A percentile compares a stretch with the other conserved stretches of the same genome.
Evolutionary conservation across 2,797 vertebrate species (phyloP).

Genomic region (Pterois miles): DNA sequence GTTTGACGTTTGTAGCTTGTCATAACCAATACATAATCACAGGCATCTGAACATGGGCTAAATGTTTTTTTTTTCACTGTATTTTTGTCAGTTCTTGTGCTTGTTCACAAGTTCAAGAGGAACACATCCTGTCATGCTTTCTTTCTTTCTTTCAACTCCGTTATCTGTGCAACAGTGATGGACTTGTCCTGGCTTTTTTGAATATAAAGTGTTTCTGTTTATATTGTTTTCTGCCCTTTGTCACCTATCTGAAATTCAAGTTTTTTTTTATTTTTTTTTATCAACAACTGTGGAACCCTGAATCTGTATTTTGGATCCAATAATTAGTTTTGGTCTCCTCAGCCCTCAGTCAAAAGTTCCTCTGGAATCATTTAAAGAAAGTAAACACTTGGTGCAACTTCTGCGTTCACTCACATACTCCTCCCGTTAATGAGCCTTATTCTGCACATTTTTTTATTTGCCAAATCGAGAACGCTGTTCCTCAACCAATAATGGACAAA

Average conservation of each 20-base stretch:
- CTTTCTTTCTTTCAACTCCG: neutral
- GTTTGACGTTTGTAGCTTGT: slow-evolving; percentile 27
- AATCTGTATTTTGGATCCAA: slow-evolving; percentile 29
- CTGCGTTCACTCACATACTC: slow-evolving; percentile 17
- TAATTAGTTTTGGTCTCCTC: slow-evolving; percentile 16
- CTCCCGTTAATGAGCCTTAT: slow-evolving; percentile 29
- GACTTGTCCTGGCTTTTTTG: slow-evolving; percentile 18
- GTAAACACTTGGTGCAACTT: slow-evolving; percentile 2
- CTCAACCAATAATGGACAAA: slow-evolving; percentile 55
- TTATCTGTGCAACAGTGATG: slow-evolving; percentile 12
- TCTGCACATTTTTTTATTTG: slow-evolving; percentile 49
- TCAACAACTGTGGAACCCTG: slow-evolving; percentile 10
- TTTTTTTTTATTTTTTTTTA: slow-evolving; percentile 7
- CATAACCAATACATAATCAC: slow-evolving; percentile 12
- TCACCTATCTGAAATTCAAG: slow-evolving; percentile 14
- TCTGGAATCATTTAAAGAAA: slow-evolving; percentile 31
- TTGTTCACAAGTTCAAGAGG: slow-evolving; percentile 16
- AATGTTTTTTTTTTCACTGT: slow-evolving; percentile 11
- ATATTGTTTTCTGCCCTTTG: slow-evolving; percentile 26
- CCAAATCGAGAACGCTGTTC: slow-evolving; percentile 38
- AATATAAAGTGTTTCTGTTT: slow-evolving; percentile 26
- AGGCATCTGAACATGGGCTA: neutral
- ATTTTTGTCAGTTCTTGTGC: slow-evolving; percentile 26
- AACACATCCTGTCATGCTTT: neutral
- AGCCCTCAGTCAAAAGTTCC: slow-evolving; percentile 14